A percentile compares a stretch with the other conserved stretches of the same genome.
Evolutionary conservation across 1,140 invertebrate genomes (phyloP).

Genomic region (Eriocheir sinensis): DNA sequence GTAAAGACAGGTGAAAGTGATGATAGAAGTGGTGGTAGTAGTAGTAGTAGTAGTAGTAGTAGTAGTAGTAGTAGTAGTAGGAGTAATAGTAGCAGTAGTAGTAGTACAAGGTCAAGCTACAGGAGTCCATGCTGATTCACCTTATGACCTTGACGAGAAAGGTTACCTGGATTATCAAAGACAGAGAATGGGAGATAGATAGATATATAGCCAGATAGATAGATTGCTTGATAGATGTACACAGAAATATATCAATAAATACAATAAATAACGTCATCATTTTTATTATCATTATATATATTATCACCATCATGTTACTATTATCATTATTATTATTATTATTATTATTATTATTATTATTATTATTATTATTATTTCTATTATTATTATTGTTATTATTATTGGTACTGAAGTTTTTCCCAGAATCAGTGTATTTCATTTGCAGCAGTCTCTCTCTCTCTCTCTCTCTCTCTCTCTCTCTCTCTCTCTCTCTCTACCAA

Average conservation of each 20-base stretch:
- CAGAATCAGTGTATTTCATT: not conserved
- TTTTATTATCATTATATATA: not conserved
- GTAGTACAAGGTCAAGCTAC: no score
- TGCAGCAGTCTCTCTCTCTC: no score
- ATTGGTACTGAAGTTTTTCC: not conserved
- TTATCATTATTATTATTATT: not conserved
- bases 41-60: slow-evolving; percentile 35
- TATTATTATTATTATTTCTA: not conserved
- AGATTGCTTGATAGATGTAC: not conserved
- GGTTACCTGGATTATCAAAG: no score
- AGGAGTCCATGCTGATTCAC: no score
- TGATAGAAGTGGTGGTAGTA: not conserved
- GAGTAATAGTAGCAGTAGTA: not conserved
- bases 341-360: not conserved
- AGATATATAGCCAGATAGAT: not conserved
- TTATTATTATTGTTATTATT: not conserved
- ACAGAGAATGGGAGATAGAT: no score
- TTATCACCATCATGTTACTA: not conserved
- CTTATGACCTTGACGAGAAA: no score
- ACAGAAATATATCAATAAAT: not conserved
- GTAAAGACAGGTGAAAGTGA: not conserved
- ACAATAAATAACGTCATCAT: not conserved
- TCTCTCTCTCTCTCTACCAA: no score
- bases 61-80: slow-evolving; percentile 25
- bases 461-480: no score